phyloP scores from a whole-genome alignment of 2,797 vertebrate genomes.

The Vultur gryphus region DNA sequence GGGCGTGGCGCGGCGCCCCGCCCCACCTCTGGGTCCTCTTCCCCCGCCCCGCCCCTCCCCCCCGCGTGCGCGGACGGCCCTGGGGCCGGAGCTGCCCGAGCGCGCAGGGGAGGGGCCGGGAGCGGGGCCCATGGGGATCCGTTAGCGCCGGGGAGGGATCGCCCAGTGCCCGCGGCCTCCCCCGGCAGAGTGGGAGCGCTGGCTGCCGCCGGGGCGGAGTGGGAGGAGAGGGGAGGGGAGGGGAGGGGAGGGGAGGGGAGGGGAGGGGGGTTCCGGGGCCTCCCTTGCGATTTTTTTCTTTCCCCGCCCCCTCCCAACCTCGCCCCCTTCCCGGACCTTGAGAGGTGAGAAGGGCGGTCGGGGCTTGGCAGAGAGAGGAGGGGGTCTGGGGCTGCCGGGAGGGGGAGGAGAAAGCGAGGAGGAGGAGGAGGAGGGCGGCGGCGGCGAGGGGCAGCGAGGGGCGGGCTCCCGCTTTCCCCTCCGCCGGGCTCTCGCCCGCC shows the following conservation, averaged over 20 bases:
- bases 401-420: background rate
- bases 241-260: background rate
- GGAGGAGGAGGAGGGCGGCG: background rate
- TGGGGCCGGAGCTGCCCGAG: background rate
- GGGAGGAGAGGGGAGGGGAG: background rate
- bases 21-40: background rate
- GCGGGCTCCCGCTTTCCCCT: background rate
- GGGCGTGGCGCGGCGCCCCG: background rate
- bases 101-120: background rate
- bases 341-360: constrained; percentile 26
- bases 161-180: background rate
- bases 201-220: background rate
- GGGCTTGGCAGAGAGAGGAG: background rate
- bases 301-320: background rate
- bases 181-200: background rate
- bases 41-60: background rate
- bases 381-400: background rate
- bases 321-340: background rate
- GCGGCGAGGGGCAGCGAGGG: background rate
- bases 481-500: no score
- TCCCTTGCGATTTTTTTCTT: background rate
- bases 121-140: background rate
- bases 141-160: background rate
- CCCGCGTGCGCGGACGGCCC: background rate
- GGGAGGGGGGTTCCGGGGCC: background rate